These are phyloP conservation scores for Drosophila lacteicornis DNA, from an alignment of 1,140 invertebrate species.

Conservation along the genomic window DNA sequence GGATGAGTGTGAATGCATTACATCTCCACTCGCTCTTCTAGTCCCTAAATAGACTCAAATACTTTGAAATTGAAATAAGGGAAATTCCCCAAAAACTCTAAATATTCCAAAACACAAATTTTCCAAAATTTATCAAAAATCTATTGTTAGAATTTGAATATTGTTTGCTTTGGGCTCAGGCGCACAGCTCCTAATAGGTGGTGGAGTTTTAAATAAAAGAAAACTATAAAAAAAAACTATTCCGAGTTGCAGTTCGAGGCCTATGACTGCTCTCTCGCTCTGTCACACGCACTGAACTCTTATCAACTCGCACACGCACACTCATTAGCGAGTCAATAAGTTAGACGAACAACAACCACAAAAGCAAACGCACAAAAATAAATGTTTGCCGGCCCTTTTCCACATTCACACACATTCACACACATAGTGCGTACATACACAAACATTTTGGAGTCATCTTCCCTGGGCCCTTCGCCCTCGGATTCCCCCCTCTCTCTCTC, in stretches of 20 bases:
- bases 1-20: neutral
- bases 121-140: conserved; percentile 33
- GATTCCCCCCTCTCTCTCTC: neutral
- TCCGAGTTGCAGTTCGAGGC: conserved; percentile 25
- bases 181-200: conserved; percentile 48
- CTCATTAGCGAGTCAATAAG: conserved; percentile 63
- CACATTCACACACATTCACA: conserved; percentile 16
- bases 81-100: neutral
- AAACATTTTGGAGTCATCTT: conserved; percentile 41
- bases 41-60: neutral
- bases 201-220: conserved; percentile 23
- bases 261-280: neutral
- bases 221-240: conserved; percentile 37
- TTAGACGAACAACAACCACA: conserved; percentile 49
- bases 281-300: conserved; percentile 28
- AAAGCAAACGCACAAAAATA: conserved; percentile 45
- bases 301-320: conserved; percentile 35
- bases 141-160: conserved; percentile 71
- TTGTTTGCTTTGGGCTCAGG: conserved; percentile 64
- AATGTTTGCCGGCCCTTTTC: conserved; percentile 58
- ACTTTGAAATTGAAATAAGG: neutral
- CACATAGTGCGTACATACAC: neutral
- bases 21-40: too few relatives aligned
- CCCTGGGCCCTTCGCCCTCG: conserved; percentile 6
- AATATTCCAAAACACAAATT: neutral